Evolutionary conservation across 2,888 invertebrate genomes (phyloP), one percentile per base, ranked within the genome.

Genomic region (Drosophila leonis): DNA sequence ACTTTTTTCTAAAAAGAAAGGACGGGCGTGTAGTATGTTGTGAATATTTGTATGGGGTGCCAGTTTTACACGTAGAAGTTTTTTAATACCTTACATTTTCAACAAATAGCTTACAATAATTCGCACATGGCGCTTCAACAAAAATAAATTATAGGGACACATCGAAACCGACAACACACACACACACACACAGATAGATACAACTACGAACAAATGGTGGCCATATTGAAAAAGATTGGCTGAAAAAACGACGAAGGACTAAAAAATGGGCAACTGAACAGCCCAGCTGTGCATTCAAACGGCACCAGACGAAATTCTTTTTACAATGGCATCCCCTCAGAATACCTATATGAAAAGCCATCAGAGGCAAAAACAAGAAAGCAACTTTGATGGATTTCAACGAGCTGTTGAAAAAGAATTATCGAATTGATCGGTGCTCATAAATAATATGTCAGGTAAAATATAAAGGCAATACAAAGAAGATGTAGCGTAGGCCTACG

Each of bases 61-160:
- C 18, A 20, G 33, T 49, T 75, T 73, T 68, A 39, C 52, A 65
- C 41, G 27, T 60, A 51, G 69, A 73, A 67, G 61, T 65, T 71
- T 59, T 72, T 79, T 66, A 82, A 76, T 82, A 70, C 67, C 59
- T 82, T 76, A 77, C 77, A 80, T 73, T 80, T 75, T 70, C 71
- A 79, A 87, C 79, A 87, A 87, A 87, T 82, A 70, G 78, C 72
- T 78, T 72, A 75, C 78, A 88, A 88, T 85, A 83, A 86, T 78
- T 83, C 70, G 72, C 88, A 87, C 75, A 80, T 86, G 83, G 78
- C 71, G 75, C 83, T 60, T 74, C 62, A 74, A 63, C 70, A 78
- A 65, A 78, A 75, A 85, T 85, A 83, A 80, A 80, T 83, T 80
- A 77, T 72, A 42, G 55, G 62, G 64, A 79, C 66, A 75, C 65